Conservation (phyloP, 2,113 vertebrate genomes). For the Sapajus apella region DNA sequence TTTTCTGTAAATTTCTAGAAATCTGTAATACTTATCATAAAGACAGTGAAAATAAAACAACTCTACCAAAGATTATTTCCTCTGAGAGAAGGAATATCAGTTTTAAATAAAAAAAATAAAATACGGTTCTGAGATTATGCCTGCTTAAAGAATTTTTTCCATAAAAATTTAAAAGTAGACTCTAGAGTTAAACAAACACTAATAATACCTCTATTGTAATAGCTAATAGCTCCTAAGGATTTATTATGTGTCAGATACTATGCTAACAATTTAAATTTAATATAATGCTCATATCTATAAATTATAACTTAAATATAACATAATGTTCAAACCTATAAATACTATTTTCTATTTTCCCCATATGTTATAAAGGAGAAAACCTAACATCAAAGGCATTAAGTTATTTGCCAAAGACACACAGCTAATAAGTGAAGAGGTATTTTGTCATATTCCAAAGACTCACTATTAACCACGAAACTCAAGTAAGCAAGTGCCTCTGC, state of each 20-base stretch:
- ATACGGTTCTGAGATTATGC: background rate
- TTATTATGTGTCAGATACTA: slow-evolving; percentile 26
- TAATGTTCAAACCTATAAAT: slow-evolving; percentile 23
- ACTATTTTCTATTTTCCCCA: background rate
- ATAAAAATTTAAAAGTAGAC: slow-evolving; percentile 1
- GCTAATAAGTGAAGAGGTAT: background rate
- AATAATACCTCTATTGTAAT: background rate
- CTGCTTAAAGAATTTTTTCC: background rate
- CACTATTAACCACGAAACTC: background rate
- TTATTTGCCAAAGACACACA: slow-evolving; percentile 23
- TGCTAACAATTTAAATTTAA: background rate
- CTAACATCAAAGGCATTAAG: background rate
- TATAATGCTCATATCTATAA: slow-evolving; percentile 13
- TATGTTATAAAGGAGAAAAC: background rate
- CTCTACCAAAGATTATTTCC: background rate
- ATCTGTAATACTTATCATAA: background rate
- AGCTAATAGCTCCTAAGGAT: background rate
- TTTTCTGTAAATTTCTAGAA: background rate
- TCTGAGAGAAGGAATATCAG: background rate
- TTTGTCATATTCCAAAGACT: background rate
- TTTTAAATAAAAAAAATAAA: slow-evolving; percentile 18
- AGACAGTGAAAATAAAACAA: background rate
- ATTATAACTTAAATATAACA: background rate
- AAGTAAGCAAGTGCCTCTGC: background rate
- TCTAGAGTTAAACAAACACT: slow-evolving; percentile 44